Conservation (phyloP, 2,797 vertebrate genomes). For the Liparis tanakae region DNA sequence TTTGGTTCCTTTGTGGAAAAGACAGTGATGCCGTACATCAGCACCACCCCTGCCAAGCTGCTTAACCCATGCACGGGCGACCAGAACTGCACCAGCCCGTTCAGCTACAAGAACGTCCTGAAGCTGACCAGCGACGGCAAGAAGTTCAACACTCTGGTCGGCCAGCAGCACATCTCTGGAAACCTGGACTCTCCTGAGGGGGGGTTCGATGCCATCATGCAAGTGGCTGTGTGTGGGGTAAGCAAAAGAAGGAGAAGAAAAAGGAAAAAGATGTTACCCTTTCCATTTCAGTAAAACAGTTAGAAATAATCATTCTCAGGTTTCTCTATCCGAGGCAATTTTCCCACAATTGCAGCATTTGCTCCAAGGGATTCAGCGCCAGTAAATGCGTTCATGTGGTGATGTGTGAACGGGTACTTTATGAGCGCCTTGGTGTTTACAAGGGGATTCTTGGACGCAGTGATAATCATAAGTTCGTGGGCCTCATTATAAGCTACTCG, state of each 20-base stretch:
- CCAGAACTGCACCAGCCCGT: slow-evolving; percentile 97
- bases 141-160: slow-evolving; percentile 92
- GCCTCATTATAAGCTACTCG: slow-evolving; percentile 19
- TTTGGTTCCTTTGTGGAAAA: slow-evolving; percentile 99
- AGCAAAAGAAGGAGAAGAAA: slow-evolving; percentile 59
- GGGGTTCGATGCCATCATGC: slow-evolving; percentile 99
- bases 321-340: slow-evolving; percentile 26
- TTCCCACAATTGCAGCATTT: slow-evolving; percentile 23
- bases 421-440: slow-evolving; percentile 32
- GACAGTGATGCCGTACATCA: slow-evolving; percentile 99
- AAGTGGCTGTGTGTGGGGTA: slow-evolving; percentile 98
- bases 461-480: slow-evolving; percentile 23
- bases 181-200: slow-evolving; percentile 99
- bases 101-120: slow-evolving; percentile 98
- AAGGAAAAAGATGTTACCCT: not conserved
- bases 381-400: slow-evolving; percentile 44
- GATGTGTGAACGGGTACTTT: slow-evolving; percentile 53
- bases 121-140: slow-evolving; percentile 89
- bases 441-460: slow-evolving; percentile 32
- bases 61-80: slow-evolving; percentile 94
- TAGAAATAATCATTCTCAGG: slow-evolving; percentile 17
- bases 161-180: slow-evolving; percentile 95
- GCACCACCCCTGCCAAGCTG: slow-evolving; percentile 96
- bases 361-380: slow-evolving; percentile 17
- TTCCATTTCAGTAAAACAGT: not conserved